Percentiles rank a stretch among this genome's conserved stretches.
phyloP scores from a whole-genome alignment of 2,888 invertebrate species.

The Dicyrtoma fusca region DNA sequence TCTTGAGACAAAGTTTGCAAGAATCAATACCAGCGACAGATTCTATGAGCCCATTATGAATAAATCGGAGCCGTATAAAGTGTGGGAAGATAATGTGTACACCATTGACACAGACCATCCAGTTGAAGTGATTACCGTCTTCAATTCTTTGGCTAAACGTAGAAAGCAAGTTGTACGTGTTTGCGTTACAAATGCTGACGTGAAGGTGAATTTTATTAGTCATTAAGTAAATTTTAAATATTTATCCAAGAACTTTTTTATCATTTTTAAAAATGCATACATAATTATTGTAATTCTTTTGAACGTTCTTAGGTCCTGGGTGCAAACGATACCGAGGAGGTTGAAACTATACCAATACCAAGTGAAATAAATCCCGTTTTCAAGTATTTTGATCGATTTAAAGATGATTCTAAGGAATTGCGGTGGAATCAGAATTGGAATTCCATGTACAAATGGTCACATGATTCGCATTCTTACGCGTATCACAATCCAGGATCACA shows the following conservation, averaged over 20 bases:
- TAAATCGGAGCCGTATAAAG: slow-evolving; percentile 64
- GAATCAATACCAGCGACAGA: slow-evolving; percentile 37
- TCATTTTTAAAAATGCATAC: not conserved
- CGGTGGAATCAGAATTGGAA: no score
- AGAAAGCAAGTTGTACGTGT: slow-evolving; percentile 77
- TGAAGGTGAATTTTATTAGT: slow-evolving; percentile 12
- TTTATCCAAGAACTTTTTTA: not conserved
- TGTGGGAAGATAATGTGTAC: slow-evolving; percentile 68
- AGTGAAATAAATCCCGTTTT: slow-evolving; percentile 70
- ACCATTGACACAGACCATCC: slow-evolving; percentile 64
- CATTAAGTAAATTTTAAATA: not conserved
- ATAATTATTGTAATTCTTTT: not conserved
- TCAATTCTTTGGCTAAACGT: slow-evolving; percentile 76
- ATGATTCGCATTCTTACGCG: no score
- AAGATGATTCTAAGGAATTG: no score
- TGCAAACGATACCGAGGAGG: not conserved
- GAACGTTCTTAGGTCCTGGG: not conserved
- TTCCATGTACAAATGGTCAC: no score
- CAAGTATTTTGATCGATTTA: slow-evolving; percentile 59
- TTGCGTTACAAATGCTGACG: slow-evolving; percentile 74
- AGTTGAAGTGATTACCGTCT: slow-evolving; percentile 71
- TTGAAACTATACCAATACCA: no score
- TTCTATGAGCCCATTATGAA: slow-evolving; percentile 45
- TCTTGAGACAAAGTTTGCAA: not conserved
- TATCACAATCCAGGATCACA: no score